A percentile compares a stretch with the other conserved stretches of the same genome.
Conservation (phyloP, 2,113 vertebrate genomes). For the Anolis sagrei region DNA sequence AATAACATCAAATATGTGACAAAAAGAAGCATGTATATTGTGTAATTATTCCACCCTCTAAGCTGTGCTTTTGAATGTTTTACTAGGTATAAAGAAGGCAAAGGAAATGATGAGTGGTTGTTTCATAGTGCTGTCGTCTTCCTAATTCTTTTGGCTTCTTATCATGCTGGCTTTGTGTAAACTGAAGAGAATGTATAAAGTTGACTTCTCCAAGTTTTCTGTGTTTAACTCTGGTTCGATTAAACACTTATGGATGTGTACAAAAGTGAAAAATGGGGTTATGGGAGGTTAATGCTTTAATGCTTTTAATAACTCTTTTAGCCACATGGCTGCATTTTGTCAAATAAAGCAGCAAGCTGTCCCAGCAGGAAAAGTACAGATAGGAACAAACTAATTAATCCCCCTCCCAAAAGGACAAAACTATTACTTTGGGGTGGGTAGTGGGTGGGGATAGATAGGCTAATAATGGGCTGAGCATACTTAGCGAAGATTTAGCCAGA, state of each 20-base stretch:
- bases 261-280: constrained; percentile 80
- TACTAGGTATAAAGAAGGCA: constrained; percentile 64
- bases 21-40: constrained; percentile 48
- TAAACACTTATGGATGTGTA: constrained; percentile 78
- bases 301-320: constrained; percentile 81
- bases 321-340: constrained; percentile 76
- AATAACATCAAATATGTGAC: neutral
- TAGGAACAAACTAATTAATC: constrained; percentile 44
- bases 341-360: constrained; percentile 69
- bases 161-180: constrained; percentile 69
- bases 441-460: neutral
- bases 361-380: constrained; percentile 61
- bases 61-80: constrained; percentile 1
- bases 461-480: constrained; percentile 14
- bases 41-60: constrained; percentile 39
- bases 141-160: constrained; percentile 63
- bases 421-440: constrained; percentile 12
- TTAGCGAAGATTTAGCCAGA: neutral
- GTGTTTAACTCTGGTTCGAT: constrained; percentile 78
- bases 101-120: constrained; percentile 52
- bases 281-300: constrained; percentile 80
- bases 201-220: constrained; percentile 72
- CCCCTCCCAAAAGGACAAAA: constrained; percentile 44
- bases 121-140: constrained; percentile 51
- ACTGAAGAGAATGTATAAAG: constrained; percentile 70